phyloP scores from a whole-genome alignment of 2,888 invertebrate genomes.

The Pristionchus japonicus region DNA sequence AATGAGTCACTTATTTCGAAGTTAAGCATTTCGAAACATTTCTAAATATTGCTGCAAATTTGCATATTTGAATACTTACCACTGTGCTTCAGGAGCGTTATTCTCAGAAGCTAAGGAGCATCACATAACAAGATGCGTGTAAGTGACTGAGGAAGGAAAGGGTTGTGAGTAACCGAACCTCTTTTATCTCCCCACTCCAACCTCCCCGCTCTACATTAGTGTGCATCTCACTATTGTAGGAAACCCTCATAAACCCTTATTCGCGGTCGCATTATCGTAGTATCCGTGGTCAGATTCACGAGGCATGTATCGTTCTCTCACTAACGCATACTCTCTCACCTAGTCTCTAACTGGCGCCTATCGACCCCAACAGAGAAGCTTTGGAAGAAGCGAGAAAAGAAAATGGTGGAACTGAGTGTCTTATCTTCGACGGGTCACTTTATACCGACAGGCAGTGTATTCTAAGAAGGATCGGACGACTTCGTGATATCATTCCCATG shows the following conservation, averaged over 20 bases:
- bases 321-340: neutral
- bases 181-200: neutral
- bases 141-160: too few species aligned
- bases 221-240: neutral
- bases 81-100: too few species aligned
- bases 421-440: neutral
- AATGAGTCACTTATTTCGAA: too few species aligned
- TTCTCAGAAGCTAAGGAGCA: too few species aligned
- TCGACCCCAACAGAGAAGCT: neutral
- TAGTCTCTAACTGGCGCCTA: neutral
- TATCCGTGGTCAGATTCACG: neutral
- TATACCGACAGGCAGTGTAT: neutral
- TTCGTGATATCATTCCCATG: neutral
- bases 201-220: neutral
- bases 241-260: neutral
- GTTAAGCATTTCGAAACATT: neutral
- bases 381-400: neutral
- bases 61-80: too few species aligned
- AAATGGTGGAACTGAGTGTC: neutral
- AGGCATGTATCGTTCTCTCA: neutral
- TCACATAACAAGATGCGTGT: too few species aligned
- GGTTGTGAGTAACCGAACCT: neutral
- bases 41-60: neutral
- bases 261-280: neutral
- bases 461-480: neutral